Evolutionary conservation across 2,113 vertebrate genomes (phyloP).

Genomic region (Hydropotes inermis): DNA sequence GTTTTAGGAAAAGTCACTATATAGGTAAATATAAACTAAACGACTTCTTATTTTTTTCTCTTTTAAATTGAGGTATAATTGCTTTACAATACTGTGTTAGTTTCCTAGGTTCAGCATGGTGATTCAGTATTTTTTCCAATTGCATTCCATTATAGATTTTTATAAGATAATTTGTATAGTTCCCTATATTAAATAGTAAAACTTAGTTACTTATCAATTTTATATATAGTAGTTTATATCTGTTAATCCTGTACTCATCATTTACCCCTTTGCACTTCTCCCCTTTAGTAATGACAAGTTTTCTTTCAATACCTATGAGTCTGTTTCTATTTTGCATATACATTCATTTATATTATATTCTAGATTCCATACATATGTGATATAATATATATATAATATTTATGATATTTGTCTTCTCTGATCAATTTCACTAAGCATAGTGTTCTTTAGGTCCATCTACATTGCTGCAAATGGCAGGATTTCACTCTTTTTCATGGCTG

Average conservation of each 20-base stretch:
- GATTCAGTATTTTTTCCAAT: not conserved
- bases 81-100: not conserved
- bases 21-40: not conserved
- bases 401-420: not conserved
- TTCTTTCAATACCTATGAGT: not conserved
- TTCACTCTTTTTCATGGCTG: not conserved
- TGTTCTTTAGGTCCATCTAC: not conserved
- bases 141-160: not conserved
- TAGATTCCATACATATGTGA: not conserved
- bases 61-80: not conserved
- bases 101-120: not conserved
- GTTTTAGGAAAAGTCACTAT: not conserved
- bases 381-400: not conserved
- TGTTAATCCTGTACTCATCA: not conserved
- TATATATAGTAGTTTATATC: not conserved
- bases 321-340: not conserved
- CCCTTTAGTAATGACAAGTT: not conserved
- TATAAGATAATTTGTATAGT: not conserved
- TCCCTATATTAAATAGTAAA: not conserved
- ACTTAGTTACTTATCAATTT: not conserved
- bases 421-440: not conserved
- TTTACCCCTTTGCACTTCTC: not conserved
- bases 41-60: not conserved
- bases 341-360: not conserved
- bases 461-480: not conserved